These are phyloP conservation scores for Drosophila cardini DNA, from an alignment of 1,140 invertebrate species.

Conservation along the genomic window DNA sequence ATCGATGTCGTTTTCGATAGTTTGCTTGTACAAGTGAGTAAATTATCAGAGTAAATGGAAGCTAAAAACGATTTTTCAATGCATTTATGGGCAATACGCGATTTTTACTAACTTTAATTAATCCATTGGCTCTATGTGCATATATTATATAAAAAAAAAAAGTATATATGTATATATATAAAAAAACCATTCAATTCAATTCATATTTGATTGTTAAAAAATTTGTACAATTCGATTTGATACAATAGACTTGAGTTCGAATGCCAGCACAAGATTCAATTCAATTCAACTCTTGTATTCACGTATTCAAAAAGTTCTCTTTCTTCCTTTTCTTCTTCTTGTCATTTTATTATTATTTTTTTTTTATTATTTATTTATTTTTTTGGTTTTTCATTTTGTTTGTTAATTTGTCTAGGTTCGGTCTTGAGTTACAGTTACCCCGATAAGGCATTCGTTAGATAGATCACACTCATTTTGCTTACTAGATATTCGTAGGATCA, in stretches of 20 bases:
- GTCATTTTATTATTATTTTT: neutral
- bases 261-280: neutral
- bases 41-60: constrained; percentile 6
- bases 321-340: neutral
- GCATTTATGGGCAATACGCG: neutral
- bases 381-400: neutral
- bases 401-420: constrained; percentile 18
- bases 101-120: constrained; percentile 32
- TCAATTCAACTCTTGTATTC: neutral
- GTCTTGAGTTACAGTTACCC: constrained; percentile 35
- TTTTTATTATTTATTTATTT: neutral
- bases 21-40: neutral
- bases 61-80: neutral
- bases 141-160: no score
- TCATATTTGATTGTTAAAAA: constrained; percentile 45
- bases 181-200: constrained; percentile 21
- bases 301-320: neutral
- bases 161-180: constrained; percentile 34
- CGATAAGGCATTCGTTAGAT: constrained; percentile 53
- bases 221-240: constrained; percentile 42
- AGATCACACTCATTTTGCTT: constrained; percentile 48
- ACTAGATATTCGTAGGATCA: constrained; percentile 6
- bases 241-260: constrained; percentile 30
- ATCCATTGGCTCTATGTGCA: constrained; percentile 1
- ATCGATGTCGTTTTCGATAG: constrained; percentile 10